Percentiles rank a stretch among this genome's conserved stretches.
Evolutionary conservation across 2,113 vertebrate genomes (phyloP).

Genomic region (mouse (Mus musculus)): DNA sequence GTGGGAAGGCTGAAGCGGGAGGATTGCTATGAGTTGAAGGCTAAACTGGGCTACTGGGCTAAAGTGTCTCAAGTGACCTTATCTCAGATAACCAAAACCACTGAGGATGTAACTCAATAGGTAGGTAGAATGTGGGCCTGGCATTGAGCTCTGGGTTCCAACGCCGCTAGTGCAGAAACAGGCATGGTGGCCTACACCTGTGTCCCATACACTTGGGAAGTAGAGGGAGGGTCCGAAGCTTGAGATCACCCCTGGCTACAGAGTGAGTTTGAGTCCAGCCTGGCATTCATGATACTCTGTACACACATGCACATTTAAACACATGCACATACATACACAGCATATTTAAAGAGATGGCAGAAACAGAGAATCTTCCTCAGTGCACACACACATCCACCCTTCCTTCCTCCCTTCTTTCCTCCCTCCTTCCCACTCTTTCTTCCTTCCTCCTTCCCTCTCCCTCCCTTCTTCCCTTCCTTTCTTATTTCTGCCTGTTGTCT

Average conservation of each 20-base stretch:
- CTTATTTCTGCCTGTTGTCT: background rate
- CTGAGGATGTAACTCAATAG: background rate
- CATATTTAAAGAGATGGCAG: background rate
- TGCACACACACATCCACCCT: background rate
- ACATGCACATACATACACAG: background rate
- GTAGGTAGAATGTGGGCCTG: no score
- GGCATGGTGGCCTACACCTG: background rate
- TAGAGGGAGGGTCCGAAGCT: background rate
- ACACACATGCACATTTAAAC: background rate
- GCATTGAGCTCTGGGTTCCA: background rate
- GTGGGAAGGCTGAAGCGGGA: background rate
- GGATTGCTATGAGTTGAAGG: background rate
- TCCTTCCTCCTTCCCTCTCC: background rate
- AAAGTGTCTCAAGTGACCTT: background rate
- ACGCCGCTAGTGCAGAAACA: background rate
- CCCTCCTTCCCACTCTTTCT: background rate
- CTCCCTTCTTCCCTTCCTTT: no score
- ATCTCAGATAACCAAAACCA: background rate
- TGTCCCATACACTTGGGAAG: background rate
- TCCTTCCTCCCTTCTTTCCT: background rate
- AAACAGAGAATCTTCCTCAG: background rate
- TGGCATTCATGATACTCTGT: background rate
- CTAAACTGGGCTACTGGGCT: background rate
- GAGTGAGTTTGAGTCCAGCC: background rate
- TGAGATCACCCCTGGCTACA: background rate